A percentile compares a stretch with the other conserved stretches of the same genome.
Conservation (phyloP, 2,888 invertebrate species). For the Sphaerophoria rueppellii region DNA sequence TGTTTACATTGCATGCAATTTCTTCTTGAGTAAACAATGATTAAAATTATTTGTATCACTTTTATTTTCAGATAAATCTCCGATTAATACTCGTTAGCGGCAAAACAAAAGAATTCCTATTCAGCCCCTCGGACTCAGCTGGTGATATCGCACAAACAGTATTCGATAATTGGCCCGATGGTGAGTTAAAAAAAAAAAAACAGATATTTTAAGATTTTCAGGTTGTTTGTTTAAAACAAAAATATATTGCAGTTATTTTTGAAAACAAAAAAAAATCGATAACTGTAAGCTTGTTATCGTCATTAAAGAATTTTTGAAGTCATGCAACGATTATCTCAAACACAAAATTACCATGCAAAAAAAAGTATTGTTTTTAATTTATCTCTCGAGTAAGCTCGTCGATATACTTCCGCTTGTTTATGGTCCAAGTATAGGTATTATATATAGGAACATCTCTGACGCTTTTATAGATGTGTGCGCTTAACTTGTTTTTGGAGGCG, state of each 20-base stretch:
- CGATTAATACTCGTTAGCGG: constrained; percentile 99
- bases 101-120: constrained; percentile 99
- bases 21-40: not conserved
- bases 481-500: constrained; percentile 43
- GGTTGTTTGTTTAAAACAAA: constrained; percentile 87
- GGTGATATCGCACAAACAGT: constrained; percentile 99
- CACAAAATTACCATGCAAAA: constrained; percentile 2
- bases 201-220: constrained; percentile 98
- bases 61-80: constrained; percentile 93
- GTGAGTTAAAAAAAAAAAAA: constrained; percentile 83
- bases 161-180: constrained; percentile 99
- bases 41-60: constrained; percentile 40
- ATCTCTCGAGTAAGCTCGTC: not conserved
- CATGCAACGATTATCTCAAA: not conserved
- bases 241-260: not conserved
- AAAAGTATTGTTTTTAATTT: constrained; percentile 15
- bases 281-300: constrained; percentile 20
- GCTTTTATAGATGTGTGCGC: constrained; percentile 36
- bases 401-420: constrained; percentile 22
- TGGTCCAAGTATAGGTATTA: not conserved
- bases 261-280: not conserved
- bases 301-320: not conserved
- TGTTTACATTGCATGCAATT: not conserved
- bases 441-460: not conserved
- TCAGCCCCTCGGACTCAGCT: constrained; percentile 97